These are phyloP conservation scores for Mesitornis unicolor DNA, from an alignment of 2,113 vertebrate genomes.

Conservation along the genomic window DNA sequence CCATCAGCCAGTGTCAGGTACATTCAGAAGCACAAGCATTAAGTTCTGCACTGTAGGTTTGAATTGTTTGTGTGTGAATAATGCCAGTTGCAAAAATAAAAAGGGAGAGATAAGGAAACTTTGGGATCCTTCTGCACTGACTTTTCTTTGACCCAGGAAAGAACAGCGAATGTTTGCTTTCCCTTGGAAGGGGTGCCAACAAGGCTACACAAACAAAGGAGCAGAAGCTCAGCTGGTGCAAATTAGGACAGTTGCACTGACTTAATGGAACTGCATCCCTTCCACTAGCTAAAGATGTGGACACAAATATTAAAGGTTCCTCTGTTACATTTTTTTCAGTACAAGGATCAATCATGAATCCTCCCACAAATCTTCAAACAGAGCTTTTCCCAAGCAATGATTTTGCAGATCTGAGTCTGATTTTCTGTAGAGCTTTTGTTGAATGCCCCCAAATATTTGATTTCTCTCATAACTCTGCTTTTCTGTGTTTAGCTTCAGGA, in stretches of 20 bases:
- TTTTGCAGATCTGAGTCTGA: background rate
- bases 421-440: background rate
- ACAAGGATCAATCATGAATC: background rate
- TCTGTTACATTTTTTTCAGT: background rate
- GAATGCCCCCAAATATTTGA: background rate
- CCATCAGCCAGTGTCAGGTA: slow-evolving; percentile 21
- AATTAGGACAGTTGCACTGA: slow-evolving; percentile 40
- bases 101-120: slow-evolving; percentile 22
- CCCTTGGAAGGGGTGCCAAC: slow-evolving; percentile 46
- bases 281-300: slow-evolving; percentile 1
- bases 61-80: background rate
- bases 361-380: background rate
- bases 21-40: background rate
- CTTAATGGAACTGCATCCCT: slow-evolving; percentile 20
- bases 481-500: background rate
- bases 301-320: slow-evolving; percentile 32
- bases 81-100: background rate
- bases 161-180: slow-evolving; percentile 66
- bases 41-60: background rate
- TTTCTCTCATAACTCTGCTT: background rate
- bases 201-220: slow-evolving; percentile 62
- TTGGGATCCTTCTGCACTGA: slow-evolving; percentile 22
- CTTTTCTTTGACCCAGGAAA: slow-evolving; percentile 60
- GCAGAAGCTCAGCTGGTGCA: slow-evolving; percentile 56
- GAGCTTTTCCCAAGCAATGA: background rate